Evolutionary conservation across 2,113 vertebrate species (phyloP), one percentile per base, ranked within the genome.

Genomic region (Chlorocebus sabaeus): DNA sequence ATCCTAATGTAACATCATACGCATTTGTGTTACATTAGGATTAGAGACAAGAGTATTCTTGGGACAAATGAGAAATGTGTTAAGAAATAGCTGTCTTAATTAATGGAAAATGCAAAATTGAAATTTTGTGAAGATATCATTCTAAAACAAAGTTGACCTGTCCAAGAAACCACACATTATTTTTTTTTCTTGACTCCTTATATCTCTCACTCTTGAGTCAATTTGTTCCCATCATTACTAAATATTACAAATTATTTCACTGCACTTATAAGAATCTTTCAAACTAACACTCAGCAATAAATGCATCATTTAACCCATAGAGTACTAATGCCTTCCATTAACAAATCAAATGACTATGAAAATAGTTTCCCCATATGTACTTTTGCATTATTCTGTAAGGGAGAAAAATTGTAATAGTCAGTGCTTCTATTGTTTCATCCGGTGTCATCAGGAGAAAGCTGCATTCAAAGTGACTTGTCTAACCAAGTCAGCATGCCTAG

Each of bases 281-380:
- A 96, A 72, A 95, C 87, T 52, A 67, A 55, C 87, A 80, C 68
- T 95, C 50, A 94, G 59, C 75, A 92, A 89, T 76, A 89, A 95
- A 92, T 52, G 40, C 87, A 57, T 90, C 59, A 89, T 97, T 96
- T 93, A 93, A 96, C 79, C 52, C 32, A 18, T 45, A 67, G 91
- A 25, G 55, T 70, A 55, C 55, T 72, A 96, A 95, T 57, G 40
- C 55, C 50, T 95, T 61, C 55, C 78, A 79, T 96, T 68, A 95
- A 83, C 48, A 92, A 95, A 83, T 45, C 17, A 57, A 87, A 57
- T 97, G 86, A 96, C 82, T 86, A 93, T 96, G 88, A 50, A 86
- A 93, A 93, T 64, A 86, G 83, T 93, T 93, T 82, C 22, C n/a
- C 48, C 32, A 57, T 67, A 82, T 52, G 27, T 45, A 93, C 82